Conservation (phyloP, 92 coral and sea anemone species). For the Actinostola sp. region DNA sequence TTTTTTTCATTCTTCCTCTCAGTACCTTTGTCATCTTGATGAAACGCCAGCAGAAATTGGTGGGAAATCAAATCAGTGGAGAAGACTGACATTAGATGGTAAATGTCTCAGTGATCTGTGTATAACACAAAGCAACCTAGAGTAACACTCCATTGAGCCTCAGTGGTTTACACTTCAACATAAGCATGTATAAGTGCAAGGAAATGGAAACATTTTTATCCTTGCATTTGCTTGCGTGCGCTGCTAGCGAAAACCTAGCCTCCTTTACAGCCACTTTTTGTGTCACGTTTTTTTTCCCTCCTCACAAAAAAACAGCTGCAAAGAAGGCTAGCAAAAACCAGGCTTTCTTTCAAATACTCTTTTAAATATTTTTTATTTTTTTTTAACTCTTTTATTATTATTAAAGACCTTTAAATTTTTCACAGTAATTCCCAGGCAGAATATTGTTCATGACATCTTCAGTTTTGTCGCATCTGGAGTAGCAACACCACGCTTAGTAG, state of each 20-base stretch:
- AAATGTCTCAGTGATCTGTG: background rate
- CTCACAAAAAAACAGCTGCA: no score
- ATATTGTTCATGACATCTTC: constrained; percentile 91
- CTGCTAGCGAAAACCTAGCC: no score
- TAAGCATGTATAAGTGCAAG: no score
- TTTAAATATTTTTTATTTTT: no score
- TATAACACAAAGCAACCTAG: background rate
- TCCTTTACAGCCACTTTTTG: no score
- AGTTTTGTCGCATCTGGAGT: constrained; percentile 79
- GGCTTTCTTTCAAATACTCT: no score
- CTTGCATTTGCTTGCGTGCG: no score
- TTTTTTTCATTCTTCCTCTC: background rate
- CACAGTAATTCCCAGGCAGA: constrained; percentile 91
- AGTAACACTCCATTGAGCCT: no score
- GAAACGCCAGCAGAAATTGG: constrained; percentile 93
- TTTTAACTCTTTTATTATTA: background rate
- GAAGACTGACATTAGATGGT: constrained; percentile 94
- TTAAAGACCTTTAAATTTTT: background rate
- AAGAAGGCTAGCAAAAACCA: no score
- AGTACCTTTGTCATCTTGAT: constrained; percentile 92
- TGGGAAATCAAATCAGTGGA: constrained; percentile 93
- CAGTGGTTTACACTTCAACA: no score
- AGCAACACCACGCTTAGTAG: constrained; percentile 70
- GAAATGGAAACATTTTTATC: no score
- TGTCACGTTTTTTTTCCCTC: no score